A percentile compares a stretch with the other conserved stretches of the same genome.
Evolutionary conservation across 2,113 vertebrate species (phyloP).

Genomic region (Cyanistes caeruleus): DNA sequence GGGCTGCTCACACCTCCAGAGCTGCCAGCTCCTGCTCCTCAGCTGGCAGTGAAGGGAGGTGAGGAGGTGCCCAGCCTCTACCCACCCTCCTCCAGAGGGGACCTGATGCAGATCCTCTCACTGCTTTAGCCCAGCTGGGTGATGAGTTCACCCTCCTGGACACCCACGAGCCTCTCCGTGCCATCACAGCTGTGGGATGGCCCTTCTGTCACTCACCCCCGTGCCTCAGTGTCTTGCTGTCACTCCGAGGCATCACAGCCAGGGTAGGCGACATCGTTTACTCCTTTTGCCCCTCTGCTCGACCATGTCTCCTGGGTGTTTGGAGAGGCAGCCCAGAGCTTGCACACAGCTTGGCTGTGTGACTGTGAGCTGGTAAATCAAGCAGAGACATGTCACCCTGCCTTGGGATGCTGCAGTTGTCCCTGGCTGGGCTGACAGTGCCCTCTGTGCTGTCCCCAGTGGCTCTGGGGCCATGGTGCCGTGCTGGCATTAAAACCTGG

Average conservation of each 20-base stretch:
- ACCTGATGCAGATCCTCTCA: background rate
- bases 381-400: background rate
- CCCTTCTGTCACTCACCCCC: background rate
- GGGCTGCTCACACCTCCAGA: background rate
- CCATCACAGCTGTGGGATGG: background rate
- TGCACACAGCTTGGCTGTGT: background rate
- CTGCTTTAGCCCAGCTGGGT: background rate
- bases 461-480: background rate
- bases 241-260: background rate
- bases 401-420: background rate
- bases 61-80: background rate
- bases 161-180: rapidly evolving
- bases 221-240: background rate
- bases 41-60: rapidly evolving
- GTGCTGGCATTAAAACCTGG: background rate
- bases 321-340: background rate
- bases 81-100: background rate
- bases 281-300: background rate
- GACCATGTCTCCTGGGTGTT: background rate
- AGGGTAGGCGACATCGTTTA: background rate
- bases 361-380: background rate
- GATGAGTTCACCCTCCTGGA: background rate
- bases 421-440: background rate
- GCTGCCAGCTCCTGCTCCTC: background rate
- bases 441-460: rapidly evolving